phyloP scores from a whole-genome alignment of 2,888 invertebrate genomes.

The Ennomos fuscantarius region DNA sequence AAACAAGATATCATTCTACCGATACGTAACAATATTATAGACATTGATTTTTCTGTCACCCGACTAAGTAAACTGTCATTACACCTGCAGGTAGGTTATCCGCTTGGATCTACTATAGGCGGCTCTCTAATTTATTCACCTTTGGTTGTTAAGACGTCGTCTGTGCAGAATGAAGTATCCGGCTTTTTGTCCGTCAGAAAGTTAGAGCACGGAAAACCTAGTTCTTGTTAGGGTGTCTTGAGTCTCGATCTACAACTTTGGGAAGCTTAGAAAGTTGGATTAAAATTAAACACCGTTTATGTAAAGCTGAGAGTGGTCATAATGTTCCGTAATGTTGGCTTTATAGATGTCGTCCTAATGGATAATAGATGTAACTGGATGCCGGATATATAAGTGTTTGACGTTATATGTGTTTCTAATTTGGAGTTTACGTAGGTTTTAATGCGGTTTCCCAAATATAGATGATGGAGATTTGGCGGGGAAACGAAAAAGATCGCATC shows the following conservation, averaged over 20 bases:
- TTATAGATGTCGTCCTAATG: slow-evolving; percentile 16
- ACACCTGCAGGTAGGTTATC: slow-evolving; percentile 8
- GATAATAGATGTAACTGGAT: slow-evolving; percentile 15
- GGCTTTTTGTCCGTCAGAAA: slow-evolving; percentile 27
- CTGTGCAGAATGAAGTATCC: slow-evolving; percentile 23
- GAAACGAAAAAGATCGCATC: too few relatives aligned
- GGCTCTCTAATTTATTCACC: slow-evolving; percentile 29
- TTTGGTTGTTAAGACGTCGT: slow-evolving; percentile 26
- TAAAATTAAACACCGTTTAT: slow-evolving; percentile 7
- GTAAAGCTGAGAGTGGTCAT: slow-evolving; percentile 1
- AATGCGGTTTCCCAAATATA: slow-evolving; percentile 1
- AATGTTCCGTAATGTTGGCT: slow-evolving; percentile 5
- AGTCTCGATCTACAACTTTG: slow-evolving; percentile 10
- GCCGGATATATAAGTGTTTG: background rate
- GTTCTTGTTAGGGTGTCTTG: slow-evolving; percentile 14
- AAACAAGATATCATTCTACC: too few relatives aligned
- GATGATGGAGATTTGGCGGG: too few relatives aligned
- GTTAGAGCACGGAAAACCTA: slow-evolving; percentile 12
- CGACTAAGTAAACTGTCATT: too few relatives aligned
- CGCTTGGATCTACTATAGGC: slow-evolving; percentile 4
- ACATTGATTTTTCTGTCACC: too few relatives aligned
- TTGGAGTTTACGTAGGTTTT: slow-evolving; percentile 20
- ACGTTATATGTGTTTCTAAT: slow-evolving; percentile 15
- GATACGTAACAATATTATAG: too few relatives aligned
- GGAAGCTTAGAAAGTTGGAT: slow-evolving; percentile 17